Evolutionary conservation across 1,140 invertebrate genomes (phyloP).

Genomic region (Mya arenaria): DNA sequence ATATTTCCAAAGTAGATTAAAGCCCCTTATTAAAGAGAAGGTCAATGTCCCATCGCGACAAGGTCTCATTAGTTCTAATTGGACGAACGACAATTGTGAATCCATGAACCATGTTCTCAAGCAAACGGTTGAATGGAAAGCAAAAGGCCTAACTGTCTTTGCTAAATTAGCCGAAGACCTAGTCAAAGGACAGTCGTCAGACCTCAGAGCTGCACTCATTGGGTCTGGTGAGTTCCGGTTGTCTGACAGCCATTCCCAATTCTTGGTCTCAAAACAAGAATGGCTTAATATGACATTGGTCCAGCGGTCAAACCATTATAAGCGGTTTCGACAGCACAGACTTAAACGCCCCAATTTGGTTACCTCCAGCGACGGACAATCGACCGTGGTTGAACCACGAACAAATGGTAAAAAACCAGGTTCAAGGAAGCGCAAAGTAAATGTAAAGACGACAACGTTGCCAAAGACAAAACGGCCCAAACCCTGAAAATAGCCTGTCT

Average conservation of each 20-base stretch:
- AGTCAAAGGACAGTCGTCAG: constrained; percentile 39
- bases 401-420: constrained; percentile 54
- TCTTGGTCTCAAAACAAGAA: constrained; percentile 16
- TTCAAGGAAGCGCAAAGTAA: constrained; percentile 56
- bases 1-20: constrained; percentile 9
- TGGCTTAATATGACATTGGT: constrained; percentile 48
- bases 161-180: neutral
- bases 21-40: neutral
- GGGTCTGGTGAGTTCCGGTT: constrained; percentile 45
- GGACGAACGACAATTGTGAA: constrained; percentile 60
- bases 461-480: too few species aligned
- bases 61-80: neutral
- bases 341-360: neutral
- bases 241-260: constrained; percentile 6
- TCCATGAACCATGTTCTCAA: constrained; percentile 54
- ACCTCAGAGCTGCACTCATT: constrained; percentile 23
- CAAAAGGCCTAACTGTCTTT: constrained; percentile 43
- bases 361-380: constrained; percentile 34
- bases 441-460: constrained; percentile 41
- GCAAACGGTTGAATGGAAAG: constrained; percentile 50
- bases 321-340: neutral
- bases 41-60: neutral
- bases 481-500: too few species aligned
- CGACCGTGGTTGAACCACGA: constrained; percentile 25
- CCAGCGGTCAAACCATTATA: constrained; percentile 19